These are phyloP conservation scores for Hyles euphorbiae DNA, from an alignment of 1,140 invertebrate species.

Conservation along the genomic window DNA sequence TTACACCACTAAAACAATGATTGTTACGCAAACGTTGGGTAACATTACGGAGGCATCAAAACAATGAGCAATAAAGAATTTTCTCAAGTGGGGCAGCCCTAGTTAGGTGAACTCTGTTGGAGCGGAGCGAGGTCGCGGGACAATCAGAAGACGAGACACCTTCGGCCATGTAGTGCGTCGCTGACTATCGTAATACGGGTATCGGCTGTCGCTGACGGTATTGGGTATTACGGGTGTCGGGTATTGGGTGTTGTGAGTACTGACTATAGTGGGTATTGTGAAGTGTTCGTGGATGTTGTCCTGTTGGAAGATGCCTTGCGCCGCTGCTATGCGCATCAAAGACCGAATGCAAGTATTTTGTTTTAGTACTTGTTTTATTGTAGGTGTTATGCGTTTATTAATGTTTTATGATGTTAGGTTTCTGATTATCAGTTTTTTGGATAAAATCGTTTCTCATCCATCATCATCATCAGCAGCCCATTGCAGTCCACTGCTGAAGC, in stretches of 20 bases:
- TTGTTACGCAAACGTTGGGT: slow-evolving; percentile 37
- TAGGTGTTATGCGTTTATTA: background rate
- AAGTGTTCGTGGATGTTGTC: too few relatives aligned
- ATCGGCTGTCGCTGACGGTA: too few relatives aligned
- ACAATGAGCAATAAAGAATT: slow-evolving; percentile 50
- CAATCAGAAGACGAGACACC: slow-evolving; percentile 24
- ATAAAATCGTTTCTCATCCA: too few relatives aligned
- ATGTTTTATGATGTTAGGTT: too few relatives aligned
- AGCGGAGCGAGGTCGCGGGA: slow-evolving; percentile 44
- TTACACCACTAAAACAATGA: slow-evolving; percentile 18
- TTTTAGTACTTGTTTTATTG: background rate
- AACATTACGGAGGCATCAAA: slow-evolving; percentile 29
- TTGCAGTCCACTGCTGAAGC: too few relatives aligned
- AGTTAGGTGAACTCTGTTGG: slow-evolving; percentile 49
- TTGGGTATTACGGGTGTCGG: too few relatives aligned
- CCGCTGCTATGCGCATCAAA: slow-evolving; percentile 43
- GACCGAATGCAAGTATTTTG: slow-evolving; percentile 60
- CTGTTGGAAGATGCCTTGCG: slow-evolving; percentile 45
- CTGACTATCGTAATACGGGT: too few relatives aligned
- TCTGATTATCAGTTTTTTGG: too few relatives aligned
- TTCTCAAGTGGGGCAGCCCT: slow-evolving; percentile 51
- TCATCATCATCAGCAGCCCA: too few relatives aligned
- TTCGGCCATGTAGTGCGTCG: slow-evolving; percentile 8
- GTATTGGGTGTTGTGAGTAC: too few relatives aligned
- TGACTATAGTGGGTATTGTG: too few relatives aligned